These are phyloP conservation scores for Acanthochromis polyacanthus DNA, from an alignment of 2,113 vertebrate genomes.

Conservation along the genomic window DNA sequence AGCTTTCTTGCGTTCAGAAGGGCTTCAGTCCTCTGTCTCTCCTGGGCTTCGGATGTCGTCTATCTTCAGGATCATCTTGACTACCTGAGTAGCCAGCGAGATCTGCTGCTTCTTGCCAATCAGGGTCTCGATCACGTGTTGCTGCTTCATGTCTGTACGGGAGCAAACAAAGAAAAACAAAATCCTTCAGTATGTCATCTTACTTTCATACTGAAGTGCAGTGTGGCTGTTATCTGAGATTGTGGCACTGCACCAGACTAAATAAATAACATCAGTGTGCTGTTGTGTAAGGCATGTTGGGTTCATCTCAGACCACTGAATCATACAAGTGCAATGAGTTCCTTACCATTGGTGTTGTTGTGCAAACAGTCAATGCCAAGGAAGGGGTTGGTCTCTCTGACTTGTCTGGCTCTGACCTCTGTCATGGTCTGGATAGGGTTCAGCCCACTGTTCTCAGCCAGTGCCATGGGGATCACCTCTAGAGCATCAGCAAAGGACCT, in stretches of 20 bases:
- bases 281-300: background rate
- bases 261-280: too few species aligned
- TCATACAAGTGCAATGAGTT: background rate
- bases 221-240: background rate
- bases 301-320: background rate
- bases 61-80: slow-evolving; percentile 99
- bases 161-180: slow-evolving; percentile 6
- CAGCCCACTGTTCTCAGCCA: slow-evolving; percentile 95
- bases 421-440: slow-evolving; percentile 98
- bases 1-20: slow-evolving; percentile 14
- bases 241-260: too few species aligned
- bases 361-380: slow-evolving; percentile 96
- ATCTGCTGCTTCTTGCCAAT: slow-evolving; percentile 99
- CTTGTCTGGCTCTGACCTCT: slow-evolving; percentile 92
- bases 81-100: slow-evolving; percentile 94
- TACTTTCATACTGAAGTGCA: background rate
- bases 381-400: slow-evolving; percentile 92
- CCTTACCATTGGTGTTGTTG: slow-evolving; percentile 93
- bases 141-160: slow-evolving; percentile 94
- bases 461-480: slow-evolving; percentile 96
- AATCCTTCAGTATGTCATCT: background rate
- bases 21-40: slow-evolving; percentile 90
- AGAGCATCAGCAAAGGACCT: slow-evolving; percentile 95
- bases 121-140: slow-evolving; percentile 97
- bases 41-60: slow-evolving; percentile 96